These are phyloP conservation scores for Drosophila albomicans DNA, from an alignment of 1,140 invertebrate species.

Conservation along the genomic window DNA sequence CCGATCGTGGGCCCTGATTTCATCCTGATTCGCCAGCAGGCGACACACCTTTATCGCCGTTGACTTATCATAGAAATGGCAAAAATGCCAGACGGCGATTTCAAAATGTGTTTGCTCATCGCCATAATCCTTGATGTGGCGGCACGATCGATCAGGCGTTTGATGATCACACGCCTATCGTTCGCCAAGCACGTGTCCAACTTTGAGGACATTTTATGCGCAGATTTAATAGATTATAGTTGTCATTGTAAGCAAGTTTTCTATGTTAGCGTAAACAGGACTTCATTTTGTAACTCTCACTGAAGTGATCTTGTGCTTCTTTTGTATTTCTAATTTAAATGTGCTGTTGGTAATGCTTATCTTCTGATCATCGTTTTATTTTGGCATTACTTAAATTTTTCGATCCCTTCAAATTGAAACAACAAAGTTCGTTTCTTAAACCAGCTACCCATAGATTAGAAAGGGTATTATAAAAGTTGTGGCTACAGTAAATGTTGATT, in stretches of 20 bases:
- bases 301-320: too few relatives aligned
- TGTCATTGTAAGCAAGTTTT: not conserved
- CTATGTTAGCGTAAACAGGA: too few relatives aligned
- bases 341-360: too few relatives aligned
- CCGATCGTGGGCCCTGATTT: constrained; percentile 41
- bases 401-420: too few relatives aligned
- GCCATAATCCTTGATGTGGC: constrained; percentile 54
- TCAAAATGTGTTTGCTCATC: constrained; percentile 64
- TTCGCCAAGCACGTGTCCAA: constrained; percentile 54
- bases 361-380: too few relatives aligned
- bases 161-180: constrained; percentile 40
- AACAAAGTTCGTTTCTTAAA: too few relatives aligned
- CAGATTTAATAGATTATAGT: not conserved
- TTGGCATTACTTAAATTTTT: too few relatives aligned
- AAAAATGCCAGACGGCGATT: constrained; percentile 14
- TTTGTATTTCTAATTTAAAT: too few relatives aligned
- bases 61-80: constrained; percentile 55
- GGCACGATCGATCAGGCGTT: constrained; percentile 58
- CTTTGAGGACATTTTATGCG: not conserved
- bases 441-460: too few relatives aligned
- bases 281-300: too few relatives aligned
- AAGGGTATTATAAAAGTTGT: too few relatives aligned
- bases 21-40: constrained; percentile 64
- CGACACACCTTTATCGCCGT: constrained; percentile 49
- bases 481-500: too few relatives aligned